These are phyloP conservation scores for Onychostoma macrolepis DNA, from an alignment of 2,113 vertebrate species.

Conservation along the genomic window DNA sequence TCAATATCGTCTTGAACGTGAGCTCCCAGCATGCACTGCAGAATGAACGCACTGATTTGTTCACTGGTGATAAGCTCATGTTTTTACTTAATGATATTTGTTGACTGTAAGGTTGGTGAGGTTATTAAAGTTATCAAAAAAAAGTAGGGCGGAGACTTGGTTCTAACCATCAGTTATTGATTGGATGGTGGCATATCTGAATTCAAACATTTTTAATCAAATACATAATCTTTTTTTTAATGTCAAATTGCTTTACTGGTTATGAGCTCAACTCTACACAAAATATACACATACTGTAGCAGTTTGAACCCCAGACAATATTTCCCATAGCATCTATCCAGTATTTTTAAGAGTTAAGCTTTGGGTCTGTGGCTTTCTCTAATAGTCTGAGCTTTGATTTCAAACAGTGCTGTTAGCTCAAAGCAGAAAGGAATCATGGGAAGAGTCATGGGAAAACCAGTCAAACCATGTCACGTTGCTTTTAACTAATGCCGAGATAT, in stretches of 20 bases:
- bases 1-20: neutral
- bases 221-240: neutral
- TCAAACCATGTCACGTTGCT: slow-evolving; percentile 5
- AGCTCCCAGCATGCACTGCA: neutral
- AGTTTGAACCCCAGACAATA: neutral
- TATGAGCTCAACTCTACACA: neutral
- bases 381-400: neutral
- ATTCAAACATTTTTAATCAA: neutral
- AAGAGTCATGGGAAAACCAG: slow-evolving; percentile 13
- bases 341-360: slow-evolving; percentile 3
- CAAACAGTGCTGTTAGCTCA: slow-evolving; percentile 17
- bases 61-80: neutral
- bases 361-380: neutral
- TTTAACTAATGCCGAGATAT: neutral
- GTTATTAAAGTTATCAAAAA: neutral
- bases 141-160: neutral
- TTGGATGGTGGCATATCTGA: neutral
- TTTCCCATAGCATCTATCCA: neutral
- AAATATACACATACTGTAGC: neutral
- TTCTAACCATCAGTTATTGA: neutral
- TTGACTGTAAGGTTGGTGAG: neutral
- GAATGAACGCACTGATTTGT: neutral
- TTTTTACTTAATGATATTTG: neutral
- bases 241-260: neutral
- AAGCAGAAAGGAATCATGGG: slow-evolving; percentile 13